Conservation (phyloP, 2,797 vertebrate species). For the Gobionotothen gibberifrons region DNA sequence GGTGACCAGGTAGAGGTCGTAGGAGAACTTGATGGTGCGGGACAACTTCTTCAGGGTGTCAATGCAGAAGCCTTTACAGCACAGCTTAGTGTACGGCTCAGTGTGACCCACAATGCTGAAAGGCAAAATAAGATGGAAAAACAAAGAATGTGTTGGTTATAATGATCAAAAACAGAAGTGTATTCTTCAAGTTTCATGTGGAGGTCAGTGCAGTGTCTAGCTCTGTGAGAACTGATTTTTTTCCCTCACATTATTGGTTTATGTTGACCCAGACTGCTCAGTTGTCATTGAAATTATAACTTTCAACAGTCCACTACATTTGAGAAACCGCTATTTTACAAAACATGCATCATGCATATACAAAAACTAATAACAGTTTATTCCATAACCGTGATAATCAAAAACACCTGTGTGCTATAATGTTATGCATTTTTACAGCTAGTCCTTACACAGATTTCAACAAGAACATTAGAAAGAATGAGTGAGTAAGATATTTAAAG, state of each 20-base stretch:
- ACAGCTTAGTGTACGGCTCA: constrained; percentile 90
- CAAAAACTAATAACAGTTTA: background rate
- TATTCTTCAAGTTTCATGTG: constrained; percentile 5
- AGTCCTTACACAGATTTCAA: background rate
- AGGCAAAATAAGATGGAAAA: constrained; percentile 23
- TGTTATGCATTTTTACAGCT: background rate
- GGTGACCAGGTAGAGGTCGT: constrained; percentile 98
- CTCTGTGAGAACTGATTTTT: background rate
- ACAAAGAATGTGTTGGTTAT: background rate
- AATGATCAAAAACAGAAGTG: background rate
- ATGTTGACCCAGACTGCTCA: constrained; percentile 4
- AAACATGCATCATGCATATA: background rate
- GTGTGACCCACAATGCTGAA: constrained; percentile 86
- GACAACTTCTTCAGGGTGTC: constrained; percentile 98
- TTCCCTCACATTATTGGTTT: background rate
- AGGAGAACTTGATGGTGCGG: constrained; percentile 95
- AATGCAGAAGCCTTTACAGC: constrained; percentile 99
- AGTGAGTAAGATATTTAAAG: background rate
- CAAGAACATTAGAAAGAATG: too few species aligned
- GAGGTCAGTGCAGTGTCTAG: background rate
- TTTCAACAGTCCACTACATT: background rate
- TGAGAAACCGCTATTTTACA: background rate
- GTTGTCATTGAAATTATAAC: constrained; percentile 10
- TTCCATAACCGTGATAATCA: background rate
- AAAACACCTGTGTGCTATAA: background rate